phyloP scores from a whole-genome alignment of 2,797 vertebrate species.

The Gymnopithys bicolor region DNA sequence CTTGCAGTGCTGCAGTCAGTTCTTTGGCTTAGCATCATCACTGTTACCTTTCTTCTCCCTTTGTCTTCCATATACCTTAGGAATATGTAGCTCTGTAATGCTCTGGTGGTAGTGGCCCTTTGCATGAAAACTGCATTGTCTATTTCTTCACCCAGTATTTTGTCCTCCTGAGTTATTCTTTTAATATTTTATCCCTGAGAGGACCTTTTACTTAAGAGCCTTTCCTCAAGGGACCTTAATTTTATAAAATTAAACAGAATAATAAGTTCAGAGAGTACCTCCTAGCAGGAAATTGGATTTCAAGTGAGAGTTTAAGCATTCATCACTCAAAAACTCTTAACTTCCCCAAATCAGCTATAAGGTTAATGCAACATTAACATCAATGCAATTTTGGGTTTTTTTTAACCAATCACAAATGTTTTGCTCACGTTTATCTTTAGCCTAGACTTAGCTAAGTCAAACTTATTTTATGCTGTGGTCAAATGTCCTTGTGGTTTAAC shows the following conservation, averaged over 20 bases:
- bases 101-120: background rate
- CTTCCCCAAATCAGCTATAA: constrained; percentile 50
- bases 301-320: constrained; percentile 2
- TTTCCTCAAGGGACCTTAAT: background rate
- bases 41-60: background rate
- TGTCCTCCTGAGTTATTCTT: background rate
- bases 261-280: constrained; percentile 16
- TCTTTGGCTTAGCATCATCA: background rate
- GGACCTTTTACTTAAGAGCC: background rate
- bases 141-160: background rate
- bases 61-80: background rate
- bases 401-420: constrained; percentile 45
- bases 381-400: constrained; percentile 3
- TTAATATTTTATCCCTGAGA: background rate
- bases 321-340: constrained; percentile 47
- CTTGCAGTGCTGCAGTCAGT: background rate
- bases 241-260: background rate
- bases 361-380: constrained; percentile 57
- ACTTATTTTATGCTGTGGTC: background rate
- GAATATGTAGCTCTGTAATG: background rate
- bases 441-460: background rate
- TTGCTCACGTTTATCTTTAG: constrained; percentile 21
- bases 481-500: background rate
- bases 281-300: constrained; percentile 29
- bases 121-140: background rate